Evolutionary conservation across 2,113 vertebrate species (phyloP).

Genomic region (Mormyrus lacerda): DNA sequence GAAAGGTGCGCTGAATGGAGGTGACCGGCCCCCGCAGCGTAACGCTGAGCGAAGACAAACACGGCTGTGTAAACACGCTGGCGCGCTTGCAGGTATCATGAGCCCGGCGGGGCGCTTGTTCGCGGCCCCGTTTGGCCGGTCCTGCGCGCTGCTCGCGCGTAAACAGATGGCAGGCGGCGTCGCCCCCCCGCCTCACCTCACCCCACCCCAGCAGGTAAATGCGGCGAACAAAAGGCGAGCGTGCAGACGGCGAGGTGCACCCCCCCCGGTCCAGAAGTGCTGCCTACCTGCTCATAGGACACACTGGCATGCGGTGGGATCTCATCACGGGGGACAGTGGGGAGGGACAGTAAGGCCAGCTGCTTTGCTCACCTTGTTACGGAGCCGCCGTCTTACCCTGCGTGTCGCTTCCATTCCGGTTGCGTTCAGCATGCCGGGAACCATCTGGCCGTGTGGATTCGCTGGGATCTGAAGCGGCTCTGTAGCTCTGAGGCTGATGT

Average conservation of each 20-base stretch:
- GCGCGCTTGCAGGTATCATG: background rate
- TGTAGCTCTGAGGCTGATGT: background rate
- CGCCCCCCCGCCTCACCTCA: background rate
- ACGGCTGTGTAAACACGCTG: slow-evolving; percentile 1
- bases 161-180: background rate
- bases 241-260: background rate
- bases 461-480: background rate
- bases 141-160: background rate
- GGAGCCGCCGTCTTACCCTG: background rate
- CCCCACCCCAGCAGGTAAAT: background rate
- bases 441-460: background rate
- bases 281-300: background rate
- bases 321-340: background rate
- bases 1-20: slow-evolving; percentile 8
- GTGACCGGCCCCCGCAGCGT: background rate
- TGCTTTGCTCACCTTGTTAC: background rate
- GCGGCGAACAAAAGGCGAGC: background rate
- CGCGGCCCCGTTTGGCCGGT: background rate
- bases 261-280: background rate
- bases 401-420: background rate
- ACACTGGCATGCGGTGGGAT: background rate
- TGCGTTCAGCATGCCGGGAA: background rate
- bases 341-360: background rate
- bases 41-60: background rate
- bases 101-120: background rate